Evolutionary conservation across 53 echinoderm and acorn worm species (phyloP).

Genomic region (Patiria pectinifera): DNA sequence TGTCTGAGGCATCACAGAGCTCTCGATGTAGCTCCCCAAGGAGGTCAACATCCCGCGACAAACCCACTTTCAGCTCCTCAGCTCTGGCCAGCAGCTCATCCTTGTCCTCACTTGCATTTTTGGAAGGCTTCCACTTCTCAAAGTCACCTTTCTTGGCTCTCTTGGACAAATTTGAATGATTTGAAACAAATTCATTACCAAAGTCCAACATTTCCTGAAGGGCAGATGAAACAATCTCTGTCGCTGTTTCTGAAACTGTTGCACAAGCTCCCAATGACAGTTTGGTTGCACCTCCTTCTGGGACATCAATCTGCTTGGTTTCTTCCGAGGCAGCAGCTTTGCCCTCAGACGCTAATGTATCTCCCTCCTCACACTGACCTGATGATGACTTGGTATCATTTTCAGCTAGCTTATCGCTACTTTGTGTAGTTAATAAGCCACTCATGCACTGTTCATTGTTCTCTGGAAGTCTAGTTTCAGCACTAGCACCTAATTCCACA

Average conservation of each 20-base stretch:
- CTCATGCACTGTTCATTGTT: not conserved
- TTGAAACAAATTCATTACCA: not conserved
- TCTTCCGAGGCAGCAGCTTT: not conserved
- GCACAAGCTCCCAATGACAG: slow-evolving; percentile 15
- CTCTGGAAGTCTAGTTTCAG: not conserved
- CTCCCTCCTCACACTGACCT: not conserved
- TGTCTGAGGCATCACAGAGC: slow-evolving; percentile 71
- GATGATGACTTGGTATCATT: not conserved
- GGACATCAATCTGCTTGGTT: not conserved
- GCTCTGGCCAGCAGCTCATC: slow-evolving; percentile 62
- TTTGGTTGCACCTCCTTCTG: slow-evolving; percentile 9
- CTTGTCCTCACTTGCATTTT: slow-evolving; percentile 1
- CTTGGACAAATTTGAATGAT: not conserved
- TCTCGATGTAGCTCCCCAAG: slow-evolving; percentile 62
- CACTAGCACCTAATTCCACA: not conserved
- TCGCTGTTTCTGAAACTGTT: not conserved
- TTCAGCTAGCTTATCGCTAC: not conserved
- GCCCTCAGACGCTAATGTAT: not conserved
- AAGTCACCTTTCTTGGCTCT: not conserved
- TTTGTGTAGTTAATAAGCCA: slow-evolving; percentile 9
- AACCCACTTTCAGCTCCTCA: slow-evolving; percentile 49
- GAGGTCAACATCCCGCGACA: slow-evolving; percentile 57
- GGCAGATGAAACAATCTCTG: not conserved
- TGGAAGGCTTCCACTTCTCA: not conserved
- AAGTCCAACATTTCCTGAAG: slow-evolving; percentile 1